These are phyloP conservation scores for Asobara japonica DNA, from an alignment of 1,140 invertebrate species.

Conservation along the genomic window DNA sequence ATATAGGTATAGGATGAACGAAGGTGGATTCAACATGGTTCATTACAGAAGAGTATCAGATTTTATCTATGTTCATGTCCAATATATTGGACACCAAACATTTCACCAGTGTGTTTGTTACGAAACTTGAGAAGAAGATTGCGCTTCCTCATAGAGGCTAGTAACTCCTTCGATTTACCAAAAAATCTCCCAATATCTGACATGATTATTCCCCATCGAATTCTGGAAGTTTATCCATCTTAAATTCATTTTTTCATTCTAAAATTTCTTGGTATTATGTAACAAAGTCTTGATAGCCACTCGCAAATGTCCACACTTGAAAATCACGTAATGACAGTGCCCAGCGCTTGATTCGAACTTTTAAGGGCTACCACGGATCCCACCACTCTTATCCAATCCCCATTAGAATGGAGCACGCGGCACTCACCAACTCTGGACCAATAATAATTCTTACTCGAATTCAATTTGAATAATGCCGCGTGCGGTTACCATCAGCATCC, in stretches of 20 bases:
- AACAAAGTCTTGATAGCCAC: not conserved
- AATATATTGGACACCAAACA: too few relatives aligned
- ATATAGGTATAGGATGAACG: too few relatives aligned
- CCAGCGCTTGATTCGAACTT: not conserved
- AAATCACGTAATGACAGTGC: slow-evolving; percentile 1
- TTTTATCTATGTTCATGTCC: too few relatives aligned
- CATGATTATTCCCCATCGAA: too few relatives aligned
- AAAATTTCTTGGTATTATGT: not conserved
- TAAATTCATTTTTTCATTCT: too few relatives aligned
- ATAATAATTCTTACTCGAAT: slow-evolving; percentile 64
- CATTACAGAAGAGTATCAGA: too few relatives aligned
- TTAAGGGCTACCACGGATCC: slow-evolving; percentile 1
- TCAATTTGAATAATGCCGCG: slow-evolving; percentile 66
- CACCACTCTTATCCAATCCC: not conserved
- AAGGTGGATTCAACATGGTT: too few relatives aligned
- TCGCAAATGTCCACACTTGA: not conserved
- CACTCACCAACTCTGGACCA: slow-evolving; percentile 40
- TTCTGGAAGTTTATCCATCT: not conserved
- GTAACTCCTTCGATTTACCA: too few relatives aligned
- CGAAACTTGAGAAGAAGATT: too few relatives aligned
- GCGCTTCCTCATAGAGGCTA: too few relatives aligned
- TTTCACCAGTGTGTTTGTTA: too few relatives aligned
- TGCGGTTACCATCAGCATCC: slow-evolving; percentile 64
- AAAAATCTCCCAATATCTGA: too few relatives aligned
- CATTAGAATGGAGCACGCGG: not conserved